These are phyloP conservation scores for Peromyscus nudipes DNA, from an alignment of 2,797 vertebrate genomes.

Conservation along the genomic window DNA sequence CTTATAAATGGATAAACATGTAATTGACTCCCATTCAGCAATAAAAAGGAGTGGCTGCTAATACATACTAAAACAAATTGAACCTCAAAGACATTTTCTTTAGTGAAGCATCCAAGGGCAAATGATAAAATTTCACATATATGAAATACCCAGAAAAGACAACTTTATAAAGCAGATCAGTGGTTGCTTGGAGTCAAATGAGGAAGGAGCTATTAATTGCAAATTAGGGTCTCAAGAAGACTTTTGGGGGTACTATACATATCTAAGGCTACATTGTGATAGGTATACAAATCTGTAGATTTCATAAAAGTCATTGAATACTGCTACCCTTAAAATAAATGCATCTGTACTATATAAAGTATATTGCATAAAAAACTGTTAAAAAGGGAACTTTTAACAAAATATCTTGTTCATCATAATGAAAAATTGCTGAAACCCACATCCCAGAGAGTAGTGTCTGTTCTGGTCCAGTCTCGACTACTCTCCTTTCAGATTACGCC, in stretches of 20 bases:
- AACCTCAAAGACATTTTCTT: constrained; percentile 7
- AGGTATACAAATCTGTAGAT: neutral
- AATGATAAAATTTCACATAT: neutral
- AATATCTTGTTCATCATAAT: neutral
- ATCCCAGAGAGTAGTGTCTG: neutral
- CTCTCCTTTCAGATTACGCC: neutral
- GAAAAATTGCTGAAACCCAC: constrained; percentile 2
- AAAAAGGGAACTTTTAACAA: constrained; percentile 12
- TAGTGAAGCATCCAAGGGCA: constrained; percentile 9
- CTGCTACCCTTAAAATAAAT: neutral
- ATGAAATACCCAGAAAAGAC: constrained; percentile 2
- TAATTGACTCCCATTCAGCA: neutral
- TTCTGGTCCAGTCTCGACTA: neutral
- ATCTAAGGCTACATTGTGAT: neutral
- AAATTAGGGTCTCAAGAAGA: neutral
- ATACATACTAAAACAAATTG: neutral
- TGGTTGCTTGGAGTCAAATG: neutral
- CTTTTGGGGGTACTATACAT: neutral
- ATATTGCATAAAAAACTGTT: neutral
- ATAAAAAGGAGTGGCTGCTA: neutral
- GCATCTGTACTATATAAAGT: neutral
- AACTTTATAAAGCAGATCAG: neutral
- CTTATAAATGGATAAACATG: neutral
- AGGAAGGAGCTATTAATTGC: neutral
- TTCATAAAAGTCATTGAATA: neutral